Percentiles rank a stretch among this genome's conserved stretches.
Conservation (phyloP, 2,888 invertebrate genomes). For the Disparrhopalites patrizii region DNA sequence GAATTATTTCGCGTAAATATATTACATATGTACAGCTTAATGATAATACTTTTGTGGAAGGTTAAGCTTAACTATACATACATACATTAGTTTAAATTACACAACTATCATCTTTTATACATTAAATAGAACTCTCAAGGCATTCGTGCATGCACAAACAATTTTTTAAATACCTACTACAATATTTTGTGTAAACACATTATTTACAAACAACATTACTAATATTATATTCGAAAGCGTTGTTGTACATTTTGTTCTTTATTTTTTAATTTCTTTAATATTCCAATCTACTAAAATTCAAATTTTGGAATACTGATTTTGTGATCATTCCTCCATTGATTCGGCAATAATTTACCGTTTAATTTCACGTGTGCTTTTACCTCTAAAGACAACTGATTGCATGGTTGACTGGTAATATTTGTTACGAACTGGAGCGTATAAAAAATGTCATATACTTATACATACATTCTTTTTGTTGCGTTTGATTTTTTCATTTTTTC, state of each 20-base stretch:
- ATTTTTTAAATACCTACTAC: background rate
- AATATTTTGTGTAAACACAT: background rate
- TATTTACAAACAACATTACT: background rate
- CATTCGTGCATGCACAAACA: constrained; percentile 6
- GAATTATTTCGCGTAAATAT: no score
- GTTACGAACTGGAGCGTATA: background rate
- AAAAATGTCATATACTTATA: background rate
- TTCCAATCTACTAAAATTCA: no score
- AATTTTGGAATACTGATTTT: background rate
- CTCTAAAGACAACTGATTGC: constrained; percentile 14
- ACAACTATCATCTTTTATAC: no score
- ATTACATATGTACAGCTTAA: background rate
- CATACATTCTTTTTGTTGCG: background rate
- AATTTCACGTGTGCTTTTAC: no score
- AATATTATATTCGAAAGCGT: background rate
- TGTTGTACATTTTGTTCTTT: no score
- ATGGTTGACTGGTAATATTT: constrained; percentile 16
- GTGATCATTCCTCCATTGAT: no score
- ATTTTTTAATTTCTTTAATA: no score
- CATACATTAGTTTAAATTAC: background rate
- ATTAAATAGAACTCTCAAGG: constrained; percentile 12
- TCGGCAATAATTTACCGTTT: no score
- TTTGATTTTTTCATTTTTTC: background rate
- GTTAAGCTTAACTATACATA: background rate
- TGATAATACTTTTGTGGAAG: constrained; percentile 5